A percentile compares a stretch with the other conserved stretches of the same genome.
Evolutionary conservation across 2,888 invertebrate genomes (phyloP).

Genomic region (Ptycholaimellus sp.): DNA sequence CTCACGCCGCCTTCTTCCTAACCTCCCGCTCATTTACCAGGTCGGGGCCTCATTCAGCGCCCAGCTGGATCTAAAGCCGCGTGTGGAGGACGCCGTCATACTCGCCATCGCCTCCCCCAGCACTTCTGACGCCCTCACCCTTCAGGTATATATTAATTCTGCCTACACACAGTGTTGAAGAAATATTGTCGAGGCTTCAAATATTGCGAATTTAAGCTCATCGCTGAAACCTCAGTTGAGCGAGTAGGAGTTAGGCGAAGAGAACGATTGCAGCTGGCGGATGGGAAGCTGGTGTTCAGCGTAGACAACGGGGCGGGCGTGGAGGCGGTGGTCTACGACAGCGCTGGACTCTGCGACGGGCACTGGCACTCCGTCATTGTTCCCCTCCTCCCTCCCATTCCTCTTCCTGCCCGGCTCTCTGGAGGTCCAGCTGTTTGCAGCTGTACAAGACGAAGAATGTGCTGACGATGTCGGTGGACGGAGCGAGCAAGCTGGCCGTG

Average conservation of each 20-base stretch:
- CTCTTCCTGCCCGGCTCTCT: too few relatives aligned
- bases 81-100: slow-evolving; percentile 17
- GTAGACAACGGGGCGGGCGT: slow-evolving; percentile 41
- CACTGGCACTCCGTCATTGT: slow-evolving; percentile 58
- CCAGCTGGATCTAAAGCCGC: slow-evolving; percentile 20
- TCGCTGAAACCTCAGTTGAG: not conserved
- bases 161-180: too few relatives aligned
- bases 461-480: slow-evolving; percentile 61
- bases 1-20: not conserved
- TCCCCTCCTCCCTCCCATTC: too few relatives aligned
- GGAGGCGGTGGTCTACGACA: slow-evolving; percentile 28
- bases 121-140: slow-evolving; percentile 46
- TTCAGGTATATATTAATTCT: slow-evolving; percentile 45
- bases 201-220: too few relatives aligned
- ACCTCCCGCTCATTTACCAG: slow-evolving; percentile 4
- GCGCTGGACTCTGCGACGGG: slow-evolving; percentile 60
- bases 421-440: slow-evolving; percentile 16
- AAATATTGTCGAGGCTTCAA: too few relatives aligned
- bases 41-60: slow-evolving; percentile 15
- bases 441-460: slow-evolving; percentile 70
- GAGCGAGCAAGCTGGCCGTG: slow-evolving; percentile 45
- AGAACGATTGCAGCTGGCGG: slow-evolving; percentile 18
- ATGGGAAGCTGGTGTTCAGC: slow-evolving; percentile 23
- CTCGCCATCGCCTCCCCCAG: slow-evolving; percentile 14
- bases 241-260: not conserved